Percentiles rank a stretch among this genome's conserved stretches.
phyloP scores from a whole-genome alignment of 2,113 vertebrate genomes.

The Fregetta grallaria region DNA sequence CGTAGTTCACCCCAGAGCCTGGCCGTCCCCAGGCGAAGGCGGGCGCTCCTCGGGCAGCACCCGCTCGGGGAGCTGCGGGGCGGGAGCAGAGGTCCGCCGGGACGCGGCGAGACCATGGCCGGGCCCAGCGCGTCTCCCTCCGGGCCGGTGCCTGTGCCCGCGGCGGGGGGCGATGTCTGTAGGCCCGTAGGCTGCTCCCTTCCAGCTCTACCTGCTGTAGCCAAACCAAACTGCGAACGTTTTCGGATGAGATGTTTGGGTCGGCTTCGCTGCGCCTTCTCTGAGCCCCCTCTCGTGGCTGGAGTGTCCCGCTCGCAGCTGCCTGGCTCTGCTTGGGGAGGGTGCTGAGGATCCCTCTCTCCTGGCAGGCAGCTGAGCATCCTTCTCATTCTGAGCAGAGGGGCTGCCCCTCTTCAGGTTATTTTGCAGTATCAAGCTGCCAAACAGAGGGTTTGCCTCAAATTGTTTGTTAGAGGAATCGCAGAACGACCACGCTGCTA shows the following conservation, averaged over 20 bases:
- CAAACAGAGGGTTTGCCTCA: background rate
- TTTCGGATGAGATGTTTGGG: accelerated
- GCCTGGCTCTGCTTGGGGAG: background rate
- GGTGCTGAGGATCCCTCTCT: accelerated
- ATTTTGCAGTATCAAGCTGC: background rate
- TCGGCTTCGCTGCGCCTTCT: background rate
- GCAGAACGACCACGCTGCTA: background rate
- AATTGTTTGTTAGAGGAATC: background rate
- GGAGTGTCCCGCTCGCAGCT: background rate
- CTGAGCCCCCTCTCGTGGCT: conserved; percentile 38
- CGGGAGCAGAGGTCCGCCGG: background rate
- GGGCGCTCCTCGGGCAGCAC: accelerated
- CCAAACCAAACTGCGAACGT: accelerated
- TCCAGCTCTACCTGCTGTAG: background rate
- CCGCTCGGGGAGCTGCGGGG: background rate
- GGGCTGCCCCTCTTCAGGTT: background rate
- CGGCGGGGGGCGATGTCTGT: accelerated
- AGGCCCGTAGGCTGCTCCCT: background rate
- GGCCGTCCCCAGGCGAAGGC: background rate
- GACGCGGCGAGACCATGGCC: accelerated
- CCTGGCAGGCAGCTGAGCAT: background rate
- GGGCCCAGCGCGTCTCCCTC: background rate
- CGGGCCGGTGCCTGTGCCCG: background rate
- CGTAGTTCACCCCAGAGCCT: background rate
- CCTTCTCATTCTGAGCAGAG: accelerated